phyloP scores from a whole-genome alignment of 2,888 invertebrate genomes.

The Melinaea marsaeus region DNA sequence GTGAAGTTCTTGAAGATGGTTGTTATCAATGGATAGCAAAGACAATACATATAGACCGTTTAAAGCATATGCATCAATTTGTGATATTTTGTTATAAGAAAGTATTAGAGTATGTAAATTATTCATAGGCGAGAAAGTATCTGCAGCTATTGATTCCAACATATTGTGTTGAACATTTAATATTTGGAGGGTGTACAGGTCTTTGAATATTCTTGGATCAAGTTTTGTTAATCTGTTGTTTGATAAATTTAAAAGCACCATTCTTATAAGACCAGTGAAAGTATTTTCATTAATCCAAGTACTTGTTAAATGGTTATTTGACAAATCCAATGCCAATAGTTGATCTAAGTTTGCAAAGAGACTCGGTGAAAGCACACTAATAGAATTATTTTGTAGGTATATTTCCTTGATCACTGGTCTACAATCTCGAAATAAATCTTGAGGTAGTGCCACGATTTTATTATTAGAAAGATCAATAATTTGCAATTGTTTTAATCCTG shows the following conservation, averaged over 20 bases:
- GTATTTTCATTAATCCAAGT: slow-evolving; percentile 91
- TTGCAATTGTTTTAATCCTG: slow-evolving; percentile 88
- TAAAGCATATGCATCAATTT: slow-evolving; percentile 90
- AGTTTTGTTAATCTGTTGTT: slow-evolving; percentile 89
- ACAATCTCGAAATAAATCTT: slow-evolving; percentile 89
- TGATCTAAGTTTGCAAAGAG: slow-evolving; percentile 91
- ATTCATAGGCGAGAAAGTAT: slow-evolving; percentile 93
- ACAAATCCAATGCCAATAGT: slow-evolving; percentile 88
- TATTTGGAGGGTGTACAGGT: slow-evolving; percentile 90
- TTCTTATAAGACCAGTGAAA: slow-evolving; percentile 91
- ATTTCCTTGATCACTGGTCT: slow-evolving; percentile 90
- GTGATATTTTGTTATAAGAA: slow-evolving; percentile 90
- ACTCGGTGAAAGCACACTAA: slow-evolving; percentile 89
- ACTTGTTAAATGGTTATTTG: slow-evolving; percentile 90
- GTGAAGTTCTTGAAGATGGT: slow-evolving; percentile 89
- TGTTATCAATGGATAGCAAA: slow-evolving; percentile 90
- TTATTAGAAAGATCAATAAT: slow-evolving; percentile 94
- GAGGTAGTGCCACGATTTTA: slow-evolving; percentile 91
- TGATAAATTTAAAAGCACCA: slow-evolving; percentile 91
- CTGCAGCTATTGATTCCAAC: slow-evolving; percentile 89
- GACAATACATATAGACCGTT: slow-evolving; percentile 93
- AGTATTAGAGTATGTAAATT: slow-evolving; percentile 93
- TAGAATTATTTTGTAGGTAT: slow-evolving; percentile 93
- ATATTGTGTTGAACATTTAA: slow-evolving; percentile 91
- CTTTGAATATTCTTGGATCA: slow-evolving; percentile 89